A percentile compares a stretch with the other conserved stretches of the same genome.
These are phyloP conservation scores for Eristalinus sepulchralis DNA, from an alignment of 2,888 invertebrate genomes.

Conservation along the genomic window DNA sequence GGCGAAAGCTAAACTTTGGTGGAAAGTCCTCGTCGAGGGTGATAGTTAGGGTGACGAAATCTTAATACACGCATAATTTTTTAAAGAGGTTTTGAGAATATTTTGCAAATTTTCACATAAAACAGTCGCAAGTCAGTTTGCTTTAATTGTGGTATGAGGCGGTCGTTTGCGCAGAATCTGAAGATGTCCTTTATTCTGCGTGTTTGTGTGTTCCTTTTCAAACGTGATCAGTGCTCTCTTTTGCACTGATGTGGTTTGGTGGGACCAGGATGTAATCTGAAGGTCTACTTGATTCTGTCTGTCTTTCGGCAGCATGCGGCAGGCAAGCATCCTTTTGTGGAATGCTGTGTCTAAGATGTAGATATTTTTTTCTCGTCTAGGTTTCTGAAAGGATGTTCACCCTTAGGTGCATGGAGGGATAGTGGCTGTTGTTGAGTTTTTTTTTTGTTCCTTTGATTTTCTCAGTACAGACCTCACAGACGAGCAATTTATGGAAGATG, in stretches of 20 bases:
- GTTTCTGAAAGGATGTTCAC: conserved; percentile 65
- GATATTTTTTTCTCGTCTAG: conserved; percentile 31
- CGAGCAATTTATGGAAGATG: conserved; percentile 56
- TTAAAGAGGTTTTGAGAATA: not conserved
- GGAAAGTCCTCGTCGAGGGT: not conserved
- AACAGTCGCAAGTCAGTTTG: conserved; percentile 34
- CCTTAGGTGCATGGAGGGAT: conserved; percentile 53
- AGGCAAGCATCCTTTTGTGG: conserved; percentile 50
- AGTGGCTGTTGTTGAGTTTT: conserved; percentile 36
- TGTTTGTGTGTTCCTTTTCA: conserved; percentile 3
- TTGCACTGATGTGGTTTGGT: conserved; percentile 58
- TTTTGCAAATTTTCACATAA: conserved; percentile 48
- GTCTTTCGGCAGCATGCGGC: conserved; percentile 43
- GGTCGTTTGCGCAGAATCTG: conserved; percentile 63
- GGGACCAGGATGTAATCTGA: conserved; percentile 59
- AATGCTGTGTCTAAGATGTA: conserved; percentile 46
- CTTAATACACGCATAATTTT: too few species aligned
- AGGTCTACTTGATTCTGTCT: conserved; percentile 60
- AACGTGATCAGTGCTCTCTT: conserved; percentile 47
- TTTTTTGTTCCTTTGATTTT: conserved; percentile 53
- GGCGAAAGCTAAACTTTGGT: not conserved
- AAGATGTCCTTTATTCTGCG: conserved; percentile 13
- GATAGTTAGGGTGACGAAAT: not conserved
- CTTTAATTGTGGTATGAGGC: conserved; percentile 45
- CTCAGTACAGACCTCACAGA: conserved; percentile 30